Evolutionary conservation across 2,113 vertebrate species (phyloP).

Genomic region (Hippocampus comes): DNA sequence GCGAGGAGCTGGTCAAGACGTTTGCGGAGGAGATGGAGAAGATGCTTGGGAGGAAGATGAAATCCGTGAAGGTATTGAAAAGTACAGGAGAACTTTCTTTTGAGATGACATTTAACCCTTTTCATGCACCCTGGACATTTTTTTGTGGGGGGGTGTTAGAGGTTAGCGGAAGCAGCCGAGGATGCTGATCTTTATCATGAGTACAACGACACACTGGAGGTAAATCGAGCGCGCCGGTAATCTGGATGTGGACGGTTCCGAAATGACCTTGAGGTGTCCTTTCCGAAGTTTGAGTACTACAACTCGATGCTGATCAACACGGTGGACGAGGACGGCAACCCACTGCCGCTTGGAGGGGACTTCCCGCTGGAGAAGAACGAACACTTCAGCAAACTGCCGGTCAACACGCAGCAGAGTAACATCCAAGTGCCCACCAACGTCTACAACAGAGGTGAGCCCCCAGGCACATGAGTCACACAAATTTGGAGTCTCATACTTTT

Average conservation of each 20-base stretch:
- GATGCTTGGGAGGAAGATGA: constrained; percentile 91
- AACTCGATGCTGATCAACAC: constrained; percentile 88
- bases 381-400: constrained; percentile 85
- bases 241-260: no score
- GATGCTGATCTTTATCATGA: constrained; percentile 89
- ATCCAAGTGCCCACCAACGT: constrained; percentile 95
- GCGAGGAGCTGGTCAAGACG: constrained; percentile 85
- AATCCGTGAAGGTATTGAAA: constrained; percentile 83
- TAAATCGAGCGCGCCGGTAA: constrained; percentile 49
- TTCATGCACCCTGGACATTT: no score
- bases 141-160: constrained; percentile 57
- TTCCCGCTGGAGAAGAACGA: constrained; percentile 85
- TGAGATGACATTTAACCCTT: neutral
- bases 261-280: neutral
- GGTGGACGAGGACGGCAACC: constrained; percentile 79
- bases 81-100: no score
- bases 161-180: constrained; percentile 86
- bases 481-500: neutral
- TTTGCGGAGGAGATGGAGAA: constrained; percentile 92
- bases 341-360: constrained; percentile 82
- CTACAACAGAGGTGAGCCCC: constrained; percentile 87
- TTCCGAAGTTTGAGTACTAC: constrained; percentile 85
- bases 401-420: constrained; percentile 85
- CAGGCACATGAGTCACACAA: neutral
- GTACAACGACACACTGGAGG: constrained; percentile 85